Percentiles rank a stretch among this genome's conserved stretches.
Evolutionary conservation across 1,140 invertebrate species (phyloP).

Genomic region (Drosophila sulfurigaster): DNA sequence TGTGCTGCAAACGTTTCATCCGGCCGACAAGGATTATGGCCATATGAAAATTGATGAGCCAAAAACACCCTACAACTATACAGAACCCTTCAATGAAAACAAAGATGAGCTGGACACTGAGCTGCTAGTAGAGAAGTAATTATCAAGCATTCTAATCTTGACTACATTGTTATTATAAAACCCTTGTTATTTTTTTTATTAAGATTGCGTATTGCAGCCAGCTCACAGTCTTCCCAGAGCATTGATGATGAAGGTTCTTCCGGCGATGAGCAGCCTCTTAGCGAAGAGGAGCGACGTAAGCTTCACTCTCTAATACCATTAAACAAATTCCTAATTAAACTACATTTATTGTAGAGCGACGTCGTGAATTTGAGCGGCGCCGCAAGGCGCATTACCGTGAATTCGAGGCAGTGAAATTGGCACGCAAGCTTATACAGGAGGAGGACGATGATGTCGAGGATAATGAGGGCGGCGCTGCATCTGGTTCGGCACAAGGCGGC

Average conservation of each 20-base stretch:
- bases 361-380: slow-evolving; percentile 94
- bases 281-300: slow-evolving; percentile 87
- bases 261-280: slow-evolving; percentile 88
- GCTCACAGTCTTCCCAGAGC: slow-evolving; percentile 85
- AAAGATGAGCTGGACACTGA: slow-evolving; percentile 92
- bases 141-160: background rate
- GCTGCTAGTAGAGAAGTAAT: slow-evolving; percentile 90
- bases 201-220: slow-evolving; percentile 85
- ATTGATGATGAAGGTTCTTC: slow-evolving; percentile 88
- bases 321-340: too few species aligned
- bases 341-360: slow-evolving; percentile 86
- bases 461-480: slow-evolving; percentile 69
- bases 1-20: slow-evolving; percentile 98
- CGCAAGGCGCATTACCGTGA: slow-evolving; percentile 99
- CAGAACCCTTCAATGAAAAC: slow-evolving; percentile 89
- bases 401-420: slow-evolving; percentile 96
- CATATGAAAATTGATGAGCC: slow-evolving; percentile 99
- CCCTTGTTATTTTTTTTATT: background rate
- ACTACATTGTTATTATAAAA: background rate
- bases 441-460: slow-evolving; percentile 94
- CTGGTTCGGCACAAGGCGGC: slow-evolving; percentile 45
- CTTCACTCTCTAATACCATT: background rate
- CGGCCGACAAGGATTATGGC: slow-evolving; percentile 99
- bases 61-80: slow-evolving; percentile 97
- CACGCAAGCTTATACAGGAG: slow-evolving; percentile 94